Conservation (phyloP, 2,113 vertebrate genomes). For the Oncorhynchus kisutch region DNA sequence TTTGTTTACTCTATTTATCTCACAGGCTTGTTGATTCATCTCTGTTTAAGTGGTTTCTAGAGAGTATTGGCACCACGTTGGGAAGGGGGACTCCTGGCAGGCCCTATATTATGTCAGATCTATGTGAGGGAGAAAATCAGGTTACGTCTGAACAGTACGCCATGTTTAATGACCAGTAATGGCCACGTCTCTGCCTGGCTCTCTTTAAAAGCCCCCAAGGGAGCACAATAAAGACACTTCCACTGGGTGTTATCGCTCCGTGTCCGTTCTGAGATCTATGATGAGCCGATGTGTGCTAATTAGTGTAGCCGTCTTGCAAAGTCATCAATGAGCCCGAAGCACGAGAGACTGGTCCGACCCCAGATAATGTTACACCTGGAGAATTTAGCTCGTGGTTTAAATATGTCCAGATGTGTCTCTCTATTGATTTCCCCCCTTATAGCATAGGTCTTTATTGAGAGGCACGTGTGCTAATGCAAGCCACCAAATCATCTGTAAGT, state of each 20-base stretch:
- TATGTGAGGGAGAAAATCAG: background rate
- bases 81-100: background rate
- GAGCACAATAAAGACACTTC: slow-evolving; percentile 21
- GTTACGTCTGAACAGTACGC: background rate
- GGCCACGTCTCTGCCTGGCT: slow-evolving; percentile 29
- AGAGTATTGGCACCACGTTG: background rate
- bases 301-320: slow-evolving; percentile 38
- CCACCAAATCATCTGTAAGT: slow-evolving; percentile 18
- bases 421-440: background rate
- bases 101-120: background rate
- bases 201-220: slow-evolving; percentile 17
- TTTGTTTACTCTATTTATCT: slow-evolving; percentile 24
- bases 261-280: slow-evolving; percentile 40
- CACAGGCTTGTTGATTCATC: slow-evolving; percentile 18
- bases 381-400: slow-evolving; percentile 15
- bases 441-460: background rate
- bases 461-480: too few relatives aligned
- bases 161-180: slow-evolving; percentile 36
- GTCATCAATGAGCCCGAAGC: slow-evolving; percentile 30
- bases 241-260: slow-evolving; percentile 40
- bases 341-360: background rate
- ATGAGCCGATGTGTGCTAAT: slow-evolving; percentile 39
- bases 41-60: background rate
- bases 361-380: background rate
- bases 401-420: background rate